phyloP scores from a whole-genome alignment of 2,113 vertebrate species.

The Oryzias javanicus region DNA sequence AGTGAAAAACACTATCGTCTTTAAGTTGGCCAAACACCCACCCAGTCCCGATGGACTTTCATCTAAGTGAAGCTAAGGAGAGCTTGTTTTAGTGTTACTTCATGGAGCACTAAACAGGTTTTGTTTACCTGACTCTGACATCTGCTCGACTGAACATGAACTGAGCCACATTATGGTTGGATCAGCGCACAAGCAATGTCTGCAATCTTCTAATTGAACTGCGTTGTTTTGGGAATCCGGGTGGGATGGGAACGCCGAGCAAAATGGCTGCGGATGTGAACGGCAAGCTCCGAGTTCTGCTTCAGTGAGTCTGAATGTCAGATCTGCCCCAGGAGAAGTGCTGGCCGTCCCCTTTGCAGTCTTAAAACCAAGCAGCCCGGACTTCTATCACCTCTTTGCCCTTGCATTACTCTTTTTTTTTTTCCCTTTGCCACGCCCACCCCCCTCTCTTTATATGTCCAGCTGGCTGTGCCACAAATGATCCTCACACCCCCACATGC shows the following conservation, averaged over 20 bases:
- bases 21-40: conserved; percentile 20
- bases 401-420: conserved; percentile 56
- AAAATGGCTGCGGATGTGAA: conserved; percentile 60
- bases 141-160: conserved; percentile 58
- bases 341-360: conserved; percentile 46
- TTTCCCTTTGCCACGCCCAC: conserved; percentile 53
- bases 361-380: conserved; percentile 57
- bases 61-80: conserved; percentile 7
- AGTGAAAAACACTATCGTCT: conserved; percentile 24
- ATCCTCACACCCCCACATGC: conserved; percentile 71
- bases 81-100: conserved; percentile 20
- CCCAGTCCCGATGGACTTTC: conserved; percentile 27
- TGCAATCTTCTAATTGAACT: conserved; percentile 40
- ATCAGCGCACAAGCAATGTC: conserved; percentile 49
- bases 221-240: conserved; percentile 29
- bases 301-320: conserved; percentile 75
- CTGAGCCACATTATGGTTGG: conserved; percentile 50
- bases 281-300: conserved; percentile 72
- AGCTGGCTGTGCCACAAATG: conserved; percentile 82
- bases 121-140: conserved; percentile 49
- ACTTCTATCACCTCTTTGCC: conserved; percentile 72
- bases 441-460: conserved; percentile 79
- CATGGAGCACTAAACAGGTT: conserved; percentile 26
- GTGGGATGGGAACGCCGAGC: conserved; percentile 44
- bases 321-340: conserved; percentile 54